Evolutionary conservation across 1,140 invertebrate species (phyloP), one percentile per base, ranked within the genome.

Genomic region (Papilio aristodemus): DNA sequence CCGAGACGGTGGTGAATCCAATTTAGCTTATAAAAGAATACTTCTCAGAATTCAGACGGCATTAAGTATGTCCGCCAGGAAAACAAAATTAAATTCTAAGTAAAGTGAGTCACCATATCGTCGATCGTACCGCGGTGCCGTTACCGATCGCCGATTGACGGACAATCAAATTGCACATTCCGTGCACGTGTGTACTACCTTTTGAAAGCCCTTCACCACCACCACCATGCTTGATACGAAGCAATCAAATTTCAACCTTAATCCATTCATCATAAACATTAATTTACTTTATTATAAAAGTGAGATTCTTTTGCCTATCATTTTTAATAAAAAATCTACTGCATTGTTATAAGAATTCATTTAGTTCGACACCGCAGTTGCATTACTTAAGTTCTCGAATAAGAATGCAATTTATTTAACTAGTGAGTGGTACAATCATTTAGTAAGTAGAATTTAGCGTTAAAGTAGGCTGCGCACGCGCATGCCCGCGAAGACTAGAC

Each of bases 71-170:
- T 4, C 8, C 32, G 36, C 14, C 27, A 38, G 32, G 36, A 39
- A 60, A 62, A 62, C 59, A 38, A 38, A 39, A 32, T 59, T 37
- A 32, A 59, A 7, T 62, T 62, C 59, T 38, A 62, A 36, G 59
- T 62, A 62, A 38, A 2, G 32, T 62, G 59, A 62, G 32, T 62
- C 59, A 62, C 7, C 0, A 17, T 4, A 4, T 10, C 14, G 7
- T 14, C 43, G 46, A 54, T 22, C 22, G 46, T 54, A n/a, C 36
- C 36, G 27, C 14, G 14, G 32, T 38, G 36, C 59, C 59, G 59
- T 62, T 62, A 62, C 27, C 32, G 43, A 50, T 50, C 43, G 9
- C n/a, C 59, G 59, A 62, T 62, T 38, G 59, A 62, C 32, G 32
- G 32, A 38, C 59, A 38, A 62, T 62, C 59, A 37, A 62, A 62